These are phyloP conservation scores for Pelochelys cantorii DNA, from an alignment of 2,797 vertebrate genomes.

Conservation along the genomic window DNA sequence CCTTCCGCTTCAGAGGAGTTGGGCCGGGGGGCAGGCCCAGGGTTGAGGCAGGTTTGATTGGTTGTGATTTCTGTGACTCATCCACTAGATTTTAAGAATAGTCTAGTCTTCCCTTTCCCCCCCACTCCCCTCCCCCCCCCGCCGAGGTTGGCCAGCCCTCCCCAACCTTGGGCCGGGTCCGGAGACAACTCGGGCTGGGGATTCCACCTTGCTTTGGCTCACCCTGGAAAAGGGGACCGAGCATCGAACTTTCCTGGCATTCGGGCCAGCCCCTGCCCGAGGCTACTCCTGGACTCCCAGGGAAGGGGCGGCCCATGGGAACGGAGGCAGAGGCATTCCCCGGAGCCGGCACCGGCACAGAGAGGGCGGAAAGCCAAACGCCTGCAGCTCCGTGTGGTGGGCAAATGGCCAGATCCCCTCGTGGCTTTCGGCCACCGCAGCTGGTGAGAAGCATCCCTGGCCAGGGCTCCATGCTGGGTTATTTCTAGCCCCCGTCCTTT, in stretches of 20 bases:
- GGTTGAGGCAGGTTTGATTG: background rate
- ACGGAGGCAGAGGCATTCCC: constrained; percentile 41
- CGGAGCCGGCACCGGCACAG: constrained; percentile 6
- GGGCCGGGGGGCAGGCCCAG: too few relatives aligned
- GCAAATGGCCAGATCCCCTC: background rate
- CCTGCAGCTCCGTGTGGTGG: constrained; percentile 36
- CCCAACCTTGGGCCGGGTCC: background rate
- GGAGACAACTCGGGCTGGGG: background rate
- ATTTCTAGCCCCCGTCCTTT: background rate
- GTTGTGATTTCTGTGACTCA: background rate
- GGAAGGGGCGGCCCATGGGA: constrained; percentile 32
- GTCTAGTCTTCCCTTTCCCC: too few relatives aligned
- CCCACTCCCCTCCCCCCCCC: too few relatives aligned
- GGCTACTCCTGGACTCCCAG: background rate
- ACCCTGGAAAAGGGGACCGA: background rate
- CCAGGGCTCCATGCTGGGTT: background rate
- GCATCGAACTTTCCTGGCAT: background rate
- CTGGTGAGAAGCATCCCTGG: background rate
- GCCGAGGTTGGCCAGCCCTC: background rate
- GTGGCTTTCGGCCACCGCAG: background rate
- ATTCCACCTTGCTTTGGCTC: background rate
- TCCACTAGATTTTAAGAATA: background rate
- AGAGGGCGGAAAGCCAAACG: constrained; percentile 33
- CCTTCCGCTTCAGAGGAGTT: background rate
- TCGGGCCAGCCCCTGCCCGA: background rate